These are phyloP conservation scores for Xiphorhynchus erythropygius DNA, from an alignment of 2,797 vertebrate species.

Conservation along the genomic window DNA sequence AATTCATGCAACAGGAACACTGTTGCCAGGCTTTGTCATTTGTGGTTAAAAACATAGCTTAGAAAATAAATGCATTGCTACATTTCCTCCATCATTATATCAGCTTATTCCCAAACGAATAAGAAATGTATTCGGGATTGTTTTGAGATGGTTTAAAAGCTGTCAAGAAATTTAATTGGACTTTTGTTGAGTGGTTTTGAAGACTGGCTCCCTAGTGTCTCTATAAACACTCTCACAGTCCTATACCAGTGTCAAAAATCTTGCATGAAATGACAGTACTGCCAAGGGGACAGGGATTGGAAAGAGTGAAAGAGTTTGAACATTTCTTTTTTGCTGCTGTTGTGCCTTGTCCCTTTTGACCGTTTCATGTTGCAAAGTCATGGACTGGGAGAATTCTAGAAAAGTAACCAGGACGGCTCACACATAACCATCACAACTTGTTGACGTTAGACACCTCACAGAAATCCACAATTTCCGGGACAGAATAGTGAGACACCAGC, in stretches of 20 bases:
- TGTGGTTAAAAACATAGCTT: not conserved
- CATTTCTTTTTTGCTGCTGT: not conserved
- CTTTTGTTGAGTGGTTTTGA: conserved; percentile 12
- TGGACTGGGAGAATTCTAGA: not conserved
- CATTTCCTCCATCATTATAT: not conserved
- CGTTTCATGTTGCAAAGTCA: not conserved
- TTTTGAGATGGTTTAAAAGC: conserved; percentile 31
- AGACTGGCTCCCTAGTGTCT: not conserved
- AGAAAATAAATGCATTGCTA: not conserved
- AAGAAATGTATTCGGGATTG: not conserved
- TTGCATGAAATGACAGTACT: not conserved
- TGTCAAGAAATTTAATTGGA: conserved; percentile 40
- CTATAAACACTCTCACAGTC: not conserved
- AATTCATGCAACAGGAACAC: not conserved
- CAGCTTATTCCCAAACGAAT: conserved; percentile 13
- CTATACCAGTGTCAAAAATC: not conserved
- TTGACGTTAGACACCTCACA: not conserved
- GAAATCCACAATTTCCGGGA: not conserved
- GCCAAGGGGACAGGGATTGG: not conserved
- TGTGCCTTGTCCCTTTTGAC: not conserved
- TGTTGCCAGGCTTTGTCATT: not conserved
- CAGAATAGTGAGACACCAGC: not conserved
- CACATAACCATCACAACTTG: rapidly evolving
- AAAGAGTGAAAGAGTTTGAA: not conserved
- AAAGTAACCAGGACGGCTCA: not conserved